Base-by-base conservation (phyloP, 2,888 invertebrate genomes). In the Aphrophora alni region DNA sequence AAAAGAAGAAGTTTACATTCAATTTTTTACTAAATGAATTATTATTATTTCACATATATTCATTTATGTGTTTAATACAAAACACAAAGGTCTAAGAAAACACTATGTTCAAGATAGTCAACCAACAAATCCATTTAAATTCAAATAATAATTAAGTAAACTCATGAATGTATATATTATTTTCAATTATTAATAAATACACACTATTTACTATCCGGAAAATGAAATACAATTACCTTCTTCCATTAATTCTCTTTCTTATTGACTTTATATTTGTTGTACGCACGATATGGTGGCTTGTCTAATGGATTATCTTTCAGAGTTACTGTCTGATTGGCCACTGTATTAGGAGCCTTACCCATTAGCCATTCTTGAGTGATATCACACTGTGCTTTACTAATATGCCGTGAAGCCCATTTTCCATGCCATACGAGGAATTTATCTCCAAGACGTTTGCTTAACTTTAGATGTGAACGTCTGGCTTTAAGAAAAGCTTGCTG, bases 281-380 rank as follows among this genome's bases (percentile, higher is more conserved):
- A 95, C 81, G 91, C 90, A 83, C 92, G 91, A 88, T 95, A 95
- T 12, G 95, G 95, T 77, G 94, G 91, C 86, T 91, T 91, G 79
- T 90, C 89, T 79, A 92, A 88, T 88, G 93, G 92, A 87, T 93
- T 93, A 86, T 94, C 93, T 80, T 90, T 90, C 80, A 91, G 86
- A 83, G 92, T 90, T 84, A 90, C 90, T 84, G 93, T 94, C 86
- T 92, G 89, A 87, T 94, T 93, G 4, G 93, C 92, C 86, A 92
- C 90, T 80, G 92, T 89, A 85, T 93, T 93, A 77, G 92, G 91
- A 78, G 90, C 90, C 81, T 91, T 90, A 44, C 95, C 95, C 91
- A 94, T 90, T 85, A 95, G 88, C 95, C 95, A 94, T 85, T 92
- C 94, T 86, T 89, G 92, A 87, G 93, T 93, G 85, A 91, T 89